Conservation (phyloP, 2,113 vertebrate species). For the Cynocephalus volans region DNA sequence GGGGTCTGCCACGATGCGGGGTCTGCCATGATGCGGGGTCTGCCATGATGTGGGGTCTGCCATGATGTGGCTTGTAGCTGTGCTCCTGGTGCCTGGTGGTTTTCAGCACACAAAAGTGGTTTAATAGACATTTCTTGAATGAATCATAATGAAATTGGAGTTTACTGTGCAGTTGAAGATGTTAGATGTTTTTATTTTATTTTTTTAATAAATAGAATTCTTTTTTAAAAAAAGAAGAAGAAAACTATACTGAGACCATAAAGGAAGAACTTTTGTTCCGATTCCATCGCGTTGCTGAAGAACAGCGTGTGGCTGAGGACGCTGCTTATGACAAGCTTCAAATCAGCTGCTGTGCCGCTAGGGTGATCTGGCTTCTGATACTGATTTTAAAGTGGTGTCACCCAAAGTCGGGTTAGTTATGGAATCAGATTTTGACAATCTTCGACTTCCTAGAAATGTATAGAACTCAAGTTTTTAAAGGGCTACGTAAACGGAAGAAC, state of each 20-base stretch:
- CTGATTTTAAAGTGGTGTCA: neutral
- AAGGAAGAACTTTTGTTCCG: neutral
- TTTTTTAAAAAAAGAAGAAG: neutral
- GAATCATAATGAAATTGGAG: neutral
- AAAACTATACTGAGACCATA: neutral
- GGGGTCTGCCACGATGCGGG: too few species aligned
- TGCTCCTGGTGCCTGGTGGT: accelerated
- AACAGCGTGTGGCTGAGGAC: accelerated
- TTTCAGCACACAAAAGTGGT: neutral
- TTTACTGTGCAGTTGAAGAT: too few species aligned
- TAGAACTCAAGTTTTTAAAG: neutral
- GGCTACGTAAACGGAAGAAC: neutral
- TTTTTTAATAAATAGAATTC: neutral
- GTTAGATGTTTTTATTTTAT: neutral
- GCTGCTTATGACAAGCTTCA: accelerated
- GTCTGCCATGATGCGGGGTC: too few species aligned
- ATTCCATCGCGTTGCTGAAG: too few species aligned
- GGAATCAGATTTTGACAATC: neutral
- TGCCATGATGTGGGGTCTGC: too few species aligned
- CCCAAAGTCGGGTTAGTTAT: neutral
- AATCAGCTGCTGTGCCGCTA: accelerated
- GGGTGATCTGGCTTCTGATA: accelerated
- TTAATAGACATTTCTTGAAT: accelerated
- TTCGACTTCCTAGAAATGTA: neutral
- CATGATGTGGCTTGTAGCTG: neutral